These are phyloP conservation scores for Zaprionus inermis DNA, from an alignment of 1,140 invertebrate species.

Conservation along the genomic window DNA sequence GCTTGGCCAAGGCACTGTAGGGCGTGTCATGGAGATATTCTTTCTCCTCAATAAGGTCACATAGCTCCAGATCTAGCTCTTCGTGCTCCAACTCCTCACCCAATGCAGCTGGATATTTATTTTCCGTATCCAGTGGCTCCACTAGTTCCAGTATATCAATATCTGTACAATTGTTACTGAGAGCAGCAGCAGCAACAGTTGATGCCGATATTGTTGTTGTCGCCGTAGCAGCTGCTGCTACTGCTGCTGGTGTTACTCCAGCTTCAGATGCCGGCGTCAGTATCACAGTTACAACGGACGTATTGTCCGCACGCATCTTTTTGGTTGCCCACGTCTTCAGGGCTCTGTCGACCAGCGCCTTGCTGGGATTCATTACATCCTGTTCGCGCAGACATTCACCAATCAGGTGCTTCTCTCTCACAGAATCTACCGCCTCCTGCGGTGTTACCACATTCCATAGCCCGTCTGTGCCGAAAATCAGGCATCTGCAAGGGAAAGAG, in stretches of 20 bases:
- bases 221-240: not conserved
- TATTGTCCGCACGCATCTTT: constrained; percentile 96
- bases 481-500: constrained; percentile 88
- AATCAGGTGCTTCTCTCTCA: constrained; percentile 92
- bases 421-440: constrained; percentile 92
- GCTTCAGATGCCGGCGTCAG: constrained; percentile 93
- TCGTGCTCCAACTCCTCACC: constrained; percentile 35
- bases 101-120: constrained; percentile 27
- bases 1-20: constrained; percentile 77
- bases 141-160: constrained; percentile 40
- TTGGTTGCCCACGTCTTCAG: constrained; percentile 91
- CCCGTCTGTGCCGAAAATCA: constrained; percentile 98
- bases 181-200: not conserved
- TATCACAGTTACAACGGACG: constrained; percentile 96
- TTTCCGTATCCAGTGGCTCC: constrained; percentile 32
- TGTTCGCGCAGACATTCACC: constrained; percentile 85
- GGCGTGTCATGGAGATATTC: constrained; percentile 64
- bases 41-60: constrained; percentile 56
- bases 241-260: not conserved
- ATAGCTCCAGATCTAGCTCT: constrained; percentile 29
- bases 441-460: constrained; percentile 97
- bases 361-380: constrained; percentile 91
- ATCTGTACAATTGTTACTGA: constrained; percentile 28
- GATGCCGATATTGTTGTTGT: not conserved
- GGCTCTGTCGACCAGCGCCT: constrained; percentile 94